phyloP scores from a whole-genome alignment of 1,140 invertebrate species.

The Neodiprion fabricii region DNA sequence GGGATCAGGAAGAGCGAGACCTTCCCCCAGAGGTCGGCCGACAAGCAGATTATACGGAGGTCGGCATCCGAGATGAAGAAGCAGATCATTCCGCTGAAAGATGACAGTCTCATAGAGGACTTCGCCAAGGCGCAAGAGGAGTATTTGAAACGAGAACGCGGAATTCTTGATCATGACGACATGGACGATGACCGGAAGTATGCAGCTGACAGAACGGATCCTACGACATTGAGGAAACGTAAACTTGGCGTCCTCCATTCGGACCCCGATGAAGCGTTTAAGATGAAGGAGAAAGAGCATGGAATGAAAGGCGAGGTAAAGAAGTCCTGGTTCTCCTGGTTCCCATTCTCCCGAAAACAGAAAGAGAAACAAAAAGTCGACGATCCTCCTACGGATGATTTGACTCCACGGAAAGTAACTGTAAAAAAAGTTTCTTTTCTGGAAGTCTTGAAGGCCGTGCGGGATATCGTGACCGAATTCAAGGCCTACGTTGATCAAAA shows the following conservation, averaged over 20 bases:
- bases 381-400: constrained; percentile 22
- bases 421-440: constrained; percentile 13
- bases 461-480: constrained; percentile 46
- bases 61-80: constrained; percentile 40
- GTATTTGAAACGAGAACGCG: constrained; percentile 42
- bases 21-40: constrained; percentile 15
- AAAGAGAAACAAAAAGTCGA: constrained; percentile 36
- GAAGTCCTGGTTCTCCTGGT: constrained; percentile 49
- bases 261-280: constrained; percentile 31
- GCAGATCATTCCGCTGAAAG: constrained; percentile 53
- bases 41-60: constrained; percentile 17
- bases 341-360: constrained; percentile 38
- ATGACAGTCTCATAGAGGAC: constrained; percentile 51
- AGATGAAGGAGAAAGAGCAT: constrained; percentile 17
- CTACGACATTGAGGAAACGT: constrained; percentile 33
- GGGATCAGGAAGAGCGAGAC: constrained; percentile 33
- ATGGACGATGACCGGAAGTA: constrained; percentile 30
- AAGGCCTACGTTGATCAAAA: constrained; percentile 61
- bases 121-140: constrained; percentile 48
- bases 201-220: constrained; percentile 33
- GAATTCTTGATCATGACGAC: constrained; percentile 39
- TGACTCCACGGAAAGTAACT: constrained; percentile 30
- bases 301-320: background rate
- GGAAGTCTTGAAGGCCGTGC: constrained; percentile 44
- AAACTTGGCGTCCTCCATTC: constrained; percentile 29